Evolutionary conservation across 2,888 invertebrate genomes (phyloP).

Genomic region (Actias luna): DNA sequence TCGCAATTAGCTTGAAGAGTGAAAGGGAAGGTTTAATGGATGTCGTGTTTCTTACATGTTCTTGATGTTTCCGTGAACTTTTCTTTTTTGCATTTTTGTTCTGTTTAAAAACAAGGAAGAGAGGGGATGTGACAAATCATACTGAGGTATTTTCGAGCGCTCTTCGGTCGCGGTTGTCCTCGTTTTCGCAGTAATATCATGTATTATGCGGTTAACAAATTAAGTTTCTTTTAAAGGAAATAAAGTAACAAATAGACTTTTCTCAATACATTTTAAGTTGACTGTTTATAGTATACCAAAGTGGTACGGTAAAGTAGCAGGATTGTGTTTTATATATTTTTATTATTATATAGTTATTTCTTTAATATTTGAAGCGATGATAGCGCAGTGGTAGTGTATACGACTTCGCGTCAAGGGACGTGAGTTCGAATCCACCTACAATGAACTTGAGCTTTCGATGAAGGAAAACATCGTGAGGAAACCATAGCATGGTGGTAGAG

Average conservation of each 20-base stretch:
- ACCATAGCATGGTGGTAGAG: no score
- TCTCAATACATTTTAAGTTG: not conserved
- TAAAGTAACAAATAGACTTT: not conserved
- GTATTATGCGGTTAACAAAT: not conserved
- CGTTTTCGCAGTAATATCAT: constrained; percentile 1
- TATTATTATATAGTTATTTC: no score
- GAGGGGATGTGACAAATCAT: constrained; percentile 5
- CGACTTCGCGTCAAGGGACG: no score
- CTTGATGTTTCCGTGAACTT: constrained; percentile 4
- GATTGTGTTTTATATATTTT: no score
- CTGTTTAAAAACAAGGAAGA: constrained; percentile 2
- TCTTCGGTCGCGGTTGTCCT: not conserved
- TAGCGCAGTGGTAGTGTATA: no score
- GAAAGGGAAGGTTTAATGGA: constrained; percentile 46
- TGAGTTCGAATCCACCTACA: no score
- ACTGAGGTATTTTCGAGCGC: not conserved
- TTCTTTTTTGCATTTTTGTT: constrained; percentile 8
- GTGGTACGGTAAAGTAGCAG: no score
- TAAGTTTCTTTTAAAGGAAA: not conserved
- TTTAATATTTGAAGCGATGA: no score
- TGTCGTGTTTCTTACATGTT: constrained; percentile 37
- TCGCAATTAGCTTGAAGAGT: constrained; percentile 64
- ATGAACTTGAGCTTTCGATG: no score
- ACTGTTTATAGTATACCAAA: no score
- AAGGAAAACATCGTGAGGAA: no score